phyloP scores from a whole-genome alignment of 2,797 vertebrate genomes.

The Galaxias olidus region DNA sequence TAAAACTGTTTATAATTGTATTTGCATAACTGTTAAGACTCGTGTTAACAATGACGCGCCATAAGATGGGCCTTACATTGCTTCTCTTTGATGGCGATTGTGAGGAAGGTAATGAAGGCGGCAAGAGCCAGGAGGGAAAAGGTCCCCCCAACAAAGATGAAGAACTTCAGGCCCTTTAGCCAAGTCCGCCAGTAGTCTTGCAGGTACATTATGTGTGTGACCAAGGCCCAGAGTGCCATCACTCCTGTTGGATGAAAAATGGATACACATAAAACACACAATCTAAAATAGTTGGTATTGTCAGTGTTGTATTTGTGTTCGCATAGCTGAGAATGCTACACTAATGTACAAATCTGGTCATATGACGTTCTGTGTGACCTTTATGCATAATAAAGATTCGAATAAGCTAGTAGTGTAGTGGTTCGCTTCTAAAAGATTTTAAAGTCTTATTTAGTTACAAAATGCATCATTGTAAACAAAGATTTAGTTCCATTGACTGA shows the following conservation, averaged over 20 bases:
- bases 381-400: not conserved
- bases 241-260: slow-evolving; percentile 76
- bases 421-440: no score
- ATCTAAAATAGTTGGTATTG: no score
- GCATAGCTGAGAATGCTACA: not conserved
- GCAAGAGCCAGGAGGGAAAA: slow-evolving; percentile 83
- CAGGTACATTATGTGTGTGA: slow-evolving; percentile 95
- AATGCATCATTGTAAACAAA: no score
- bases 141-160: slow-evolving; percentile 84
- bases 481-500: no score
- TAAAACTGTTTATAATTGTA: no score
- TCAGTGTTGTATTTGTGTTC: no score
- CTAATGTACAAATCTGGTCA: slow-evolving; percentile 12
- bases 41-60: not conserved
- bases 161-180: slow-evolving; percentile 93
- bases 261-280: slow-evolving; percentile 6
- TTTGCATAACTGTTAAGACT: not conserved
- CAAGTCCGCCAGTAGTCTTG: slow-evolving; percentile 98
- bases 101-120: slow-evolving; percentile 84
- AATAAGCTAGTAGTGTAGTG: no score
- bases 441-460: not conserved
- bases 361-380: slow-evolving; percentile 20
- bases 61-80: slow-evolving; percentile 78
- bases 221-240: slow-evolving; percentile 89
- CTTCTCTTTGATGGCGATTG: slow-evolving; percentile 83